Evolutionary conservation across 2,888 invertebrate species (phyloP).

Genomic region (Theodoxus fluviatilis): DNA sequence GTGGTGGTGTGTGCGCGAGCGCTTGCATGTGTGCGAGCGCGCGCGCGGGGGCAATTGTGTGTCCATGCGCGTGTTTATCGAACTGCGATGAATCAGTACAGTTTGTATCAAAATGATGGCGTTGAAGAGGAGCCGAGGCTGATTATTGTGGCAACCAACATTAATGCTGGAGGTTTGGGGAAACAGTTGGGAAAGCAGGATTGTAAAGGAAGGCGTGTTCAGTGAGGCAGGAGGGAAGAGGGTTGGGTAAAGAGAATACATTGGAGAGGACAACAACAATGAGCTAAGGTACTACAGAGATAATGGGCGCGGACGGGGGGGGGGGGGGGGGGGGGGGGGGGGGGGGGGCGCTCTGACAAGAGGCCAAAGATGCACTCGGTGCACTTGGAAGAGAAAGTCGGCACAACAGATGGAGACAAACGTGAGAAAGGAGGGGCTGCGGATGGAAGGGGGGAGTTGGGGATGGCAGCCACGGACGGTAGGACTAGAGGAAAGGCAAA

Average conservation of each 20-base stretch:
- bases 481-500: neutral
- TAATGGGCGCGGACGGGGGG: neutral
- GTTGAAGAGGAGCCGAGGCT: neutral
- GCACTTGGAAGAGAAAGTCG: neutral
- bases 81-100: too few species aligned
- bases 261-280: too few species aligned
- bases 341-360: neutral
- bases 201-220: too few species aligned
- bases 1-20: too few species aligned
- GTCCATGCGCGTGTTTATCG: too few species aligned
- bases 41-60: too few species aligned
- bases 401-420: neutral
- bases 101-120: neutral
- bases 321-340: neutral
- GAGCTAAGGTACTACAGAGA: neutral
- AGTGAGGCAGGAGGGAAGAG: too few species aligned
- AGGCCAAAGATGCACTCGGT: too few species aligned
- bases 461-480: neutral
- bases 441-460: neutral
- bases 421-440: neutral
- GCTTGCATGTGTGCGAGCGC: too few species aligned
- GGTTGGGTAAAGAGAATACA: too few species aligned
- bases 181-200: too few species aligned
- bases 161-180: too few species aligned
- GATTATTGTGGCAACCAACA: neutral